Conservation (phyloP, 23 tunicate genomes). For the Botrylloides violaceus region DNA sequence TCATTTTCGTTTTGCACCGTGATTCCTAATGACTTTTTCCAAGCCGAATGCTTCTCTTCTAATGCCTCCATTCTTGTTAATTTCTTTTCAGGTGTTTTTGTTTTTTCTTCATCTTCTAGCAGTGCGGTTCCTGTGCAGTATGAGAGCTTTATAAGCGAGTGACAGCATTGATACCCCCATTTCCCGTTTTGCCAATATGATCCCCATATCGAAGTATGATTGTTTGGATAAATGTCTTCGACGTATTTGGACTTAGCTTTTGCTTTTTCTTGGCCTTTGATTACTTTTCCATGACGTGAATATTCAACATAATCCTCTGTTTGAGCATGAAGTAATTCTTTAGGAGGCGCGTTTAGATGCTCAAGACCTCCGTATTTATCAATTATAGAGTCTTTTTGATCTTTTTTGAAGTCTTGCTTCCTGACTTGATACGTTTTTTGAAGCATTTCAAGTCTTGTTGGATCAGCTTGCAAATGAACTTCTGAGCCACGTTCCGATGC, state of each 20-base stretch:
- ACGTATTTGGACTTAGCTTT: slow-evolving; percentile 71
- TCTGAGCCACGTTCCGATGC: slow-evolving; percentile 85
- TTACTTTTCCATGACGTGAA: slow-evolving; percentile 73
- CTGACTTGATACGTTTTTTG: slow-evolving; percentile 55
- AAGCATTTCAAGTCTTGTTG: slow-evolving; percentile 75
- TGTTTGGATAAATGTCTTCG: slow-evolving; percentile 72
- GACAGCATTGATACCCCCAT: slow-evolving; percentile 92
- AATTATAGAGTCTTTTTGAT: slow-evolving; percentile 49
- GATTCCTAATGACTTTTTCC: slow-evolving; percentile 74
- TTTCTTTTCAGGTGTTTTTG: not conserved
- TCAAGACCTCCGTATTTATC: slow-evolving; percentile 94
- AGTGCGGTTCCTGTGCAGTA: slow-evolving; percentile 77
- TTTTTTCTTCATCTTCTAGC: slow-evolving; percentile 18
- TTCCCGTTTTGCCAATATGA: slow-evolving; percentile 63
- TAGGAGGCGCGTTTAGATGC: slow-evolving; percentile 92
- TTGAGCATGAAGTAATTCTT: slow-evolving; percentile 94
- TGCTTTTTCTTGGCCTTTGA: slow-evolving; percentile 94
- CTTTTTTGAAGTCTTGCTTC: slow-evolving; percentile 67
- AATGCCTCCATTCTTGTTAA: slow-evolving; percentile 31
- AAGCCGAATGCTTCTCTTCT: slow-evolving; percentile 61
- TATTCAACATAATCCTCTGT: slow-evolving; percentile 94
- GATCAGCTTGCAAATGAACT: slow-evolving; percentile 95
- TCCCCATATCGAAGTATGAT: slow-evolving; percentile 92
- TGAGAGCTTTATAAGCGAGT: slow-evolving; percentile 69
- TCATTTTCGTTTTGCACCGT: not conserved